phyloP scores from a whole-genome alignment of 1,140 invertebrate species.

The Zelostemma sp. region DNA sequence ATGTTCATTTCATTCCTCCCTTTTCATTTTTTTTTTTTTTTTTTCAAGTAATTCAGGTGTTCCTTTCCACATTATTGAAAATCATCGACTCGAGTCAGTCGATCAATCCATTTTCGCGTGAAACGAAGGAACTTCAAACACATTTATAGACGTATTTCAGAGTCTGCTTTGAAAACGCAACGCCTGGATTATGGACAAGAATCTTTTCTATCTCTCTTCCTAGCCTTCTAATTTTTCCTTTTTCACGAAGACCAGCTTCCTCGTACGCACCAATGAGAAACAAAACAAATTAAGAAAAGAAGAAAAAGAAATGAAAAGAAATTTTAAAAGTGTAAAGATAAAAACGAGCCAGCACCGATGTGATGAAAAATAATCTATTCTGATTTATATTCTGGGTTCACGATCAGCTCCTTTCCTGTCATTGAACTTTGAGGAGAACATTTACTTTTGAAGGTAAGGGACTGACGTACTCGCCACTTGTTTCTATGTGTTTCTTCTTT shows the following conservation, averaged over 20 bases:
- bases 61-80: slow-evolving; percentile 12
- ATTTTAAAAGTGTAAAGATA: slow-evolving; percentile 19
- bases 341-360: slow-evolving; percentile 59
- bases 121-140: background rate
- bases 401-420: slow-evolving; percentile 72
- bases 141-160: slow-evolving; percentile 10
- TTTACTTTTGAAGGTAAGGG: slow-evolving; percentile 74
- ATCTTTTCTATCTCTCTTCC: slow-evolving; percentile 32
- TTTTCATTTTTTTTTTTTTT: slow-evolving; percentile 16
- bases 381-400: slow-evolving; percentile 71
- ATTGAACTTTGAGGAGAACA: slow-evolving; percentile 72
- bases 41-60: slow-evolving; percentile 35
- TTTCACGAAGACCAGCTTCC: slow-evolving; percentile 28
- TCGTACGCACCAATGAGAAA: slow-evolving; percentile 39
- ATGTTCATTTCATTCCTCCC: slow-evolving; percentile 18
- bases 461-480: slow-evolving; percentile 70
- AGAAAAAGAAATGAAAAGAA: slow-evolving; percentile 47
- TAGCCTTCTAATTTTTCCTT: slow-evolving; percentile 17
- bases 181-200: slow-evolving; percentile 45
- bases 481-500: slow-evolving; percentile 67
- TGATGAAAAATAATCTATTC: slow-evolving; percentile 71
- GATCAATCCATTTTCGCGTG: too few species aligned
- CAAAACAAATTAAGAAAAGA: slow-evolving; percentile 53
- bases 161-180: slow-evolving; percentile 25
- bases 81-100: too few species aligned